Conservation (phyloP, 2,797 vertebrate genomes). For the Decapterus maruadsi region DNA sequence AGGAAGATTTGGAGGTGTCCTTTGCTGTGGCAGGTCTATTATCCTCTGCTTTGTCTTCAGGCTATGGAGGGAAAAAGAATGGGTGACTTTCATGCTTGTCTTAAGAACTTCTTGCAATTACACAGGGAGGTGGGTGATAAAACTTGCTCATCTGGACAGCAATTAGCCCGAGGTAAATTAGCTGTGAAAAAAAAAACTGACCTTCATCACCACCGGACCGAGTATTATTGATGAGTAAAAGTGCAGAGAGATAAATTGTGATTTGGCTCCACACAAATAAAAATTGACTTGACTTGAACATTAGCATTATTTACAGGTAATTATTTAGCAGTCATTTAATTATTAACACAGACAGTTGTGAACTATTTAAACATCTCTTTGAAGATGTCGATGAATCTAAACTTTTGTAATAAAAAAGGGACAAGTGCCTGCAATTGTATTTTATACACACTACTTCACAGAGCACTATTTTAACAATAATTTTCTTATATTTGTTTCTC, state of each 20-base stretch:
- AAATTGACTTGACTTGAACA: neutral
- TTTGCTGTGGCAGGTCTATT: slow-evolving; percentile 7
- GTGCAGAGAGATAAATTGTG: neutral
- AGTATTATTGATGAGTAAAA: slow-evolving; percentile 1
- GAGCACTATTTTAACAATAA: too few species aligned
- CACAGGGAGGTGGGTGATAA: slow-evolving; percentile 4
- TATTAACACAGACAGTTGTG: neutral
- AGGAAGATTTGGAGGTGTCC: slow-evolving; percentile 32
- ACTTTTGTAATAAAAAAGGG: neutral
- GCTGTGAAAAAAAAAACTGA: slow-evolving; percentile 6
- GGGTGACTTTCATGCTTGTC: slow-evolving; percentile 7
- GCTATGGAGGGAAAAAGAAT: slow-evolving; percentile 75
- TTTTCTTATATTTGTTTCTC: slow-evolving; percentile 9
- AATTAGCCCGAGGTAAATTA: slow-evolving; percentile 28
- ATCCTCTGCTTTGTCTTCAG: slow-evolving; percentile 84
- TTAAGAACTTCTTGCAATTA: neutral
- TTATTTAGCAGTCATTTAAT: neutral
- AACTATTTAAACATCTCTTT: neutral
- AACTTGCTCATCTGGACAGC: slow-evolving; percentile 7
- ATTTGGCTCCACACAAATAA: neutral
- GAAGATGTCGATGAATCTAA: neutral
- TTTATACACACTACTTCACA: neutral
- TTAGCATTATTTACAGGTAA: neutral
- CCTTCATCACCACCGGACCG: neutral
- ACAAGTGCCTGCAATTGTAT: neutral